These are phyloP conservation scores for Aepyceros melampus DNA, from an alignment of 2,113 vertebrate species.

Conservation along the genomic window DNA sequence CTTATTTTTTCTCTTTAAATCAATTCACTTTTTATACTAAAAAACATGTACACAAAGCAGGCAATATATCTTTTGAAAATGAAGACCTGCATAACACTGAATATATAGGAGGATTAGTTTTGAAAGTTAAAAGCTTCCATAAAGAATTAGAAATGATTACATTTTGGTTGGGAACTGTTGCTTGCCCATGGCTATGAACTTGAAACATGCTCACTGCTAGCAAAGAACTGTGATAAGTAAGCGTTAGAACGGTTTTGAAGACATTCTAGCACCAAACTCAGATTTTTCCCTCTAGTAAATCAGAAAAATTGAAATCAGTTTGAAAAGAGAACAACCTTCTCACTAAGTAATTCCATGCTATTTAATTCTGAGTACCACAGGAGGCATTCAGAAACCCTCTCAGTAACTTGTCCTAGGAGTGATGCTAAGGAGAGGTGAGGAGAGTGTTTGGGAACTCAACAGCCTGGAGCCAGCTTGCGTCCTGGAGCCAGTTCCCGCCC, in stretches of 20 bases:
- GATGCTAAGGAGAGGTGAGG: background rate
- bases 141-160: background rate
- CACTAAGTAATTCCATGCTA: background rate
- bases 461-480: background rate
- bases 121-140: conserved; percentile 21
- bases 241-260: background rate
- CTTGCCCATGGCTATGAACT: conserved; percentile 8
- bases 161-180: background rate
- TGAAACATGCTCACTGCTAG: background rate
- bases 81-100: background rate
- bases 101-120: conserved; percentile 38
- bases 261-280: background rate
- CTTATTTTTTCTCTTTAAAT: background rate
- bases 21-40: background rate
- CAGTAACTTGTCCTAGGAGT: background rate
- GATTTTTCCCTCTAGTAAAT: background rate
- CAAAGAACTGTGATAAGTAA: background rate
- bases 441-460: background rate
- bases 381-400: background rate
- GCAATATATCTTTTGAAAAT: background rate
- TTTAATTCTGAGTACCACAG: background rate
- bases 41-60: background rate
- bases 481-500: too few relatives aligned
- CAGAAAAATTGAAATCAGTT: conserved; percentile 20
- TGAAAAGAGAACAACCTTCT: conserved; percentile 41